A percentile compares a stretch with the other conserved stretches of the same genome.
Evolutionary conservation across 2,888 invertebrate genomes (phyloP).

Genomic region (Ochropleura plecta): DNA sequence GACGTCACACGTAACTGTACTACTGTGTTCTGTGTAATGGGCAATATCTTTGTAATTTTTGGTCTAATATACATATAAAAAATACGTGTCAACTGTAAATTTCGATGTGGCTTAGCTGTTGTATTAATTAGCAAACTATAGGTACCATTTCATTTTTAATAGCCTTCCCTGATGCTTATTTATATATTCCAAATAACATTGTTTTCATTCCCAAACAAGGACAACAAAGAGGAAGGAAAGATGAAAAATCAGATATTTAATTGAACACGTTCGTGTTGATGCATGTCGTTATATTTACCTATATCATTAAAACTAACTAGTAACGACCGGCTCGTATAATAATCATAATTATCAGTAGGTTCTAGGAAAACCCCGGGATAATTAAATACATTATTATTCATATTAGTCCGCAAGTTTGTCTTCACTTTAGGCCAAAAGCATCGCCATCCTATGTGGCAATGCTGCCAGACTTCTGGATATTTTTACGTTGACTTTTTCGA

Average conservation of each 20-base stretch:
- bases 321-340: slow-evolving; percentile 1
- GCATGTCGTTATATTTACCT: slow-evolving; percentile 1
- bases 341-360: slow-evolving; percentile 18
- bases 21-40: too few relatives aligned
- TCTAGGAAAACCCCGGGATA: slow-evolving; percentile 41
- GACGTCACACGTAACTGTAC: too few relatives aligned
- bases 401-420: not conserved
- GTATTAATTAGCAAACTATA: not conserved
- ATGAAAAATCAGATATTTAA: slow-evolving; percentile 52
- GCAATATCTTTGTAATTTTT: too few relatives aligned
- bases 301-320: slow-evolving; percentile 21
- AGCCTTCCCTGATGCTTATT: not conserved
- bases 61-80: too few relatives aligned
- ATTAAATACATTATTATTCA: slow-evolving; percentile 12
- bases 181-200: slow-evolving; percentile 20
- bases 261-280: slow-evolving; percentile 27
- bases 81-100: too few relatives aligned
- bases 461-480: not conserved
- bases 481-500: not conserved
- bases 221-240: slow-evolving; percentile 49
- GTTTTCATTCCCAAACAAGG: slow-evolving; percentile 24
- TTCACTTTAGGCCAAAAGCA: not conserved
- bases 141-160: not conserved
- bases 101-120: not conserved
- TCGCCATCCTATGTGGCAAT: not conserved